These are phyloP conservation scores for Platycheirus rosarum DNA, from an alignment of 2,888 invertebrate genomes.

Conservation along the genomic window DNA sequence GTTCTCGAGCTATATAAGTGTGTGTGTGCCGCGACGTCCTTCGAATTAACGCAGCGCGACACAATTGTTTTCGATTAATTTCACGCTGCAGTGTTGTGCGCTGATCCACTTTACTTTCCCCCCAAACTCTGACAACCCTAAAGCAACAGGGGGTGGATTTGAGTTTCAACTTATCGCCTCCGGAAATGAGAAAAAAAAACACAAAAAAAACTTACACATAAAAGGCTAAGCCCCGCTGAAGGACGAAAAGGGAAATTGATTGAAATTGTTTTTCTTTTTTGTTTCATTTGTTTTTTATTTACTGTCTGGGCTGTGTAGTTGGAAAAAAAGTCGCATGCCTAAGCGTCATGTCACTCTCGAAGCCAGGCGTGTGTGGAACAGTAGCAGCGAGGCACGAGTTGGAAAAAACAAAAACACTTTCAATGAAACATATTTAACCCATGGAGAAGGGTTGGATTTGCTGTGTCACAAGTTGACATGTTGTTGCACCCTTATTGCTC, in stretches of 20 bases:
- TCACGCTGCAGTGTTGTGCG: slow-evolving; percentile 72
- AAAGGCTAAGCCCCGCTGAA: slow-evolving; percentile 3
- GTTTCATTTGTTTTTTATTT: slow-evolving; percentile 12
- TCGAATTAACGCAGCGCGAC: slow-evolving; percentile 73
- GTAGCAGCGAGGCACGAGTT: slow-evolving; percentile 13
- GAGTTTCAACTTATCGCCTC: slow-evolving; percentile 60
- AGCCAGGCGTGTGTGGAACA: slow-evolving; percentile 61
- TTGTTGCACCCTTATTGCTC: slow-evolving; percentile 72
- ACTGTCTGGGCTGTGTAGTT: slow-evolving; percentile 39
- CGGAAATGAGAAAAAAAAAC: slow-evolving; percentile 27
- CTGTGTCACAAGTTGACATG: slow-evolving; percentile 73
- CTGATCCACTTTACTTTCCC: slow-evolving; percentile 62
- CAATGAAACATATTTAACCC: slow-evolving; percentile 41
- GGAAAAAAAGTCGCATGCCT: slow-evolving; percentile 67
- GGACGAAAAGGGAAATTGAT: slow-evolving; percentile 62
- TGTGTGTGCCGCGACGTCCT: slow-evolving; percentile 40
- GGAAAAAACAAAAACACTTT: slow-evolving; percentile 56
- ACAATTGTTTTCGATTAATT: slow-evolving; percentile 74
- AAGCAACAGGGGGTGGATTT: slow-evolving; percentile 70
- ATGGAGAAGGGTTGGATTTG: slow-evolving; percentile 70
- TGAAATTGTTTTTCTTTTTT: slow-evolving; percentile 67
- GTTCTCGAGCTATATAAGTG: neutral
- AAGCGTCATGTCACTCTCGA: slow-evolving; percentile 55
- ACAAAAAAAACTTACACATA: slow-evolving; percentile 1
- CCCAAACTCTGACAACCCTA: slow-evolving; percentile 42